These are phyloP conservation scores for Tadarida brasiliensis DNA, from an alignment of 2,797 vertebrate species.

Conservation along the genomic window DNA sequence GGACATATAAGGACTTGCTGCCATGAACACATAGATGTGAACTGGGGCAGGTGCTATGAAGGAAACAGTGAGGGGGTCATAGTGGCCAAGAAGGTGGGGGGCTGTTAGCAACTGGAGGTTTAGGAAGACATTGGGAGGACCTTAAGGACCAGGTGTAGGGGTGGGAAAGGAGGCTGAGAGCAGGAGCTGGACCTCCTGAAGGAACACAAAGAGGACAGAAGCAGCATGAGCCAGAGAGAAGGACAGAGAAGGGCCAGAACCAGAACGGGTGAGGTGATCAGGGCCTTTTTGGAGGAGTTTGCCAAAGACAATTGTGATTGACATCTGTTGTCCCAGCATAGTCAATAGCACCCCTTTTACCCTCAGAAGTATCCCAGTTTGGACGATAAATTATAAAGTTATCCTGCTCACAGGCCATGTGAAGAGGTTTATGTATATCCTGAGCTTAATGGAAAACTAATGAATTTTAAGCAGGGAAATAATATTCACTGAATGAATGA, in stretches of 20 bases:
- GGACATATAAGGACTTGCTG: neutral
- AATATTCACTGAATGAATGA: neutral
- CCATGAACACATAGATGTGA: neutral
- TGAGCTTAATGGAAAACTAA: neutral
- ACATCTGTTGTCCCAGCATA: neutral
- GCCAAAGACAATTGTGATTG: neutral
- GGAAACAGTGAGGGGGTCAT: rapidly evolving
- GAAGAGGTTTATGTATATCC: neutral
- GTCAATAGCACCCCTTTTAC: neutral
- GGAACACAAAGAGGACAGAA: too few species aligned
- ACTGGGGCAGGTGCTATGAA: too few species aligned
- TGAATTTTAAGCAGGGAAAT: neutral
- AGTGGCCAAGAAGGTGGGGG: neutral
- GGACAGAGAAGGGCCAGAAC: neutral
- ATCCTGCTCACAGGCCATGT: neutral
- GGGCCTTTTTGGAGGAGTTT: neutral
- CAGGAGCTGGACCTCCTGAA: neutral
- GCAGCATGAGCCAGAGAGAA: neutral
- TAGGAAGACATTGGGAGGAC: neutral
- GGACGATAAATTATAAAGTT: neutral
- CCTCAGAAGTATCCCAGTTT: neutral
- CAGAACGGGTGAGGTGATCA: neutral
- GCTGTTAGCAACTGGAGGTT: neutral
- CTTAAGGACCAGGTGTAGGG: neutral
- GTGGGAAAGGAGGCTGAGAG: neutral